Percentiles rank a stretch among this genome's conserved stretches.
phyloP scores from a whole-genome alignment of 2,888 invertebrate species.

The Machimus rusticus region DNA sequence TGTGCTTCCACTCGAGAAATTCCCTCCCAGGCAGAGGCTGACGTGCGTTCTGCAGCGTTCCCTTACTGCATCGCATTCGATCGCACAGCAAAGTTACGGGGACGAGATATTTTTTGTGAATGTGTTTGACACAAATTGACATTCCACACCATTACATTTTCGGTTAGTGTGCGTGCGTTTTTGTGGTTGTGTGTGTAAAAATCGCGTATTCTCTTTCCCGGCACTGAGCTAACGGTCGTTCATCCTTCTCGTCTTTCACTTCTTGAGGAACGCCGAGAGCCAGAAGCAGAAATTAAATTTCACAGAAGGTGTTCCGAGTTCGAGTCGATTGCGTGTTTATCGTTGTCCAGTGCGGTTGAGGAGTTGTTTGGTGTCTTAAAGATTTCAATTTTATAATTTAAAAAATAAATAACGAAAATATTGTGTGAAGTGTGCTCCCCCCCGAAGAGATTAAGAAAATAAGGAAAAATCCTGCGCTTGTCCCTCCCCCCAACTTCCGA shows the following conservation, averaged over 20 bases:
- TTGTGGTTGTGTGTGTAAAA: not conserved
- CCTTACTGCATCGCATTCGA: not conserved
- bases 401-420: not conserved
- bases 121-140: not conserved
- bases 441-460: not conserved
- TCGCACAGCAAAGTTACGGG: not conserved
- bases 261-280: not conserved
- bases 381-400: not conserved
- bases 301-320: not conserved
- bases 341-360: not conserved
- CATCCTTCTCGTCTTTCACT: constrained; percentile 14
- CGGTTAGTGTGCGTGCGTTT: not conserved
- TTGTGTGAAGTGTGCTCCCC: not conserved
- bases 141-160: not conserved
- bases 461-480: not conserved
- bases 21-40: not conserved
- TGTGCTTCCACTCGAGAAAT: not conserved
- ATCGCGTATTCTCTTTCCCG: not conserved
- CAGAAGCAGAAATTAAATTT: not conserved
- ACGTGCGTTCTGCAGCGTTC: not conserved
- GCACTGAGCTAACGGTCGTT: constrained; percentile 6
- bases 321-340: not conserved
- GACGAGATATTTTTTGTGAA: not conserved
- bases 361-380: not conserved
- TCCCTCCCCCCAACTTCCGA: too few relatives aligned